Evolutionary conservation across 2,797 vertebrate genomes (phyloP).

Genomic region (Coracias cyanogaster): DNA sequence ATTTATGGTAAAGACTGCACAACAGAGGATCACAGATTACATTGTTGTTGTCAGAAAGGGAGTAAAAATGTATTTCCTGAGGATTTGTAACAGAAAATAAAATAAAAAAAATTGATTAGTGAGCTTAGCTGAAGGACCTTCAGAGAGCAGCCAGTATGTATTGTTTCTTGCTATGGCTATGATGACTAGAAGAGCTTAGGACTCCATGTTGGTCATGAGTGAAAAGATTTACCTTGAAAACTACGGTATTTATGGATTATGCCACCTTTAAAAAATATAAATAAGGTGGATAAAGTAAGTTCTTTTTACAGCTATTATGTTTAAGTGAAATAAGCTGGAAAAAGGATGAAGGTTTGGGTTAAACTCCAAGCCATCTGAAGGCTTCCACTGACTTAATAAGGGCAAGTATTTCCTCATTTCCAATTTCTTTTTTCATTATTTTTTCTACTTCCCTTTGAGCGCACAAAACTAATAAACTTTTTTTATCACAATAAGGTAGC

Average conservation of each 20-base stretch:
- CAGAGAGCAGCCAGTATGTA: neutral
- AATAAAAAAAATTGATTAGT: neutral
- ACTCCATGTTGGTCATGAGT: neutral
- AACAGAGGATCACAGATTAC: neutral
- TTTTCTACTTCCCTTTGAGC: neutral
- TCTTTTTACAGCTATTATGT: neutral
- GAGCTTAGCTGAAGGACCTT: neutral
- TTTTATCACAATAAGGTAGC: slow-evolving; percentile 9
- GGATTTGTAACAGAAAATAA: neutral
- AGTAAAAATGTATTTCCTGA: neutral
- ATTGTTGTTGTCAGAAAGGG: neutral
- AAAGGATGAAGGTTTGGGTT: neutral
- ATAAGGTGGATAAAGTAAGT: neutral
- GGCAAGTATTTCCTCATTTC: neutral
- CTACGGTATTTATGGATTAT: neutral
- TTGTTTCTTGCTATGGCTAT: neutral
- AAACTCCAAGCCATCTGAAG: neutral
- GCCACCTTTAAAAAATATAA: neutral
- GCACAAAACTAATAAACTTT: slow-evolving; percentile 2
- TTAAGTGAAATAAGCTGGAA: neutral
- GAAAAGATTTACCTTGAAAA: neutral
- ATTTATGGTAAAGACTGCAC: neutral
- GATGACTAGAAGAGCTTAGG: neutral
- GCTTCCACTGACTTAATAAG: neutral
- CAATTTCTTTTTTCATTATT: neutral